phyloP scores from a whole-genome alignment of 2,797 vertebrate species.

The Pangasius larnaudii region DNA sequence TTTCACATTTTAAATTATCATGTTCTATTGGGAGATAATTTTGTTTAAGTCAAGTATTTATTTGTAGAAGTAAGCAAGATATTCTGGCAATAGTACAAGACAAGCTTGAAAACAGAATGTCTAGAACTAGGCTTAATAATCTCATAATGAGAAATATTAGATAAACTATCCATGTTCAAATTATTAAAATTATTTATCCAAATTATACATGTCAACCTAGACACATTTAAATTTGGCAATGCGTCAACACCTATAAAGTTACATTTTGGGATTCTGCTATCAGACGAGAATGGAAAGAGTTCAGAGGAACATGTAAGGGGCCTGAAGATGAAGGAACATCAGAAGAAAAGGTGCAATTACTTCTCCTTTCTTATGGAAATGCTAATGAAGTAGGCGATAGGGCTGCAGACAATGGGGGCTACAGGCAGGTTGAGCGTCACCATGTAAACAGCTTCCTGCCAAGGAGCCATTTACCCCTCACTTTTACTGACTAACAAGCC shows the following conservation, averaged over 20 bases:
- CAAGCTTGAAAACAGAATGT: background rate
- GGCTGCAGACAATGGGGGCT: conserved; percentile 76
- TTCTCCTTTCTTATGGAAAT: conserved; percentile 84
- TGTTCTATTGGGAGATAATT: background rate
- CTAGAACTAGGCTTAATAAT: background rate
- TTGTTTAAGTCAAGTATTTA: background rate
- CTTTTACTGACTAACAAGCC: conserved; percentile 86
- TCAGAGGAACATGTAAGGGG: conserved; percentile 57
- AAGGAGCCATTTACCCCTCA: conserved; percentile 81
- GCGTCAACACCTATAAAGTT: background rate
- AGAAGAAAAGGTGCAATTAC: conserved; percentile 84
- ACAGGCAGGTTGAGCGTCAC: conserved; percentile 77
- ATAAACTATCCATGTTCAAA: background rate
- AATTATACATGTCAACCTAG: background rate
- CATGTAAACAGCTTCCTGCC: conserved; percentile 85
- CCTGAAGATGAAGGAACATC: conserved; percentile 78
- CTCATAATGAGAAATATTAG: background rate
- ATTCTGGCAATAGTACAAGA: background rate
- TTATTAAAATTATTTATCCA: background rate
- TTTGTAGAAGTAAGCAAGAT: background rate
- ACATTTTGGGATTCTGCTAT: background rate
- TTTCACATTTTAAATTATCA: background rate
- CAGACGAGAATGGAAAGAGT: conserved; percentile 41
- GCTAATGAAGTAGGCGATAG: conserved; percentile 82
- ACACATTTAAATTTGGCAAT: background rate